A percentile compares a stretch with the other conserved stretches of the same genome.
These are phyloP conservation scores for Drosophila nr. medialis DNA, from an alignment of 2,888 invertebrate genomes.

Conservation along the genomic window DNA sequence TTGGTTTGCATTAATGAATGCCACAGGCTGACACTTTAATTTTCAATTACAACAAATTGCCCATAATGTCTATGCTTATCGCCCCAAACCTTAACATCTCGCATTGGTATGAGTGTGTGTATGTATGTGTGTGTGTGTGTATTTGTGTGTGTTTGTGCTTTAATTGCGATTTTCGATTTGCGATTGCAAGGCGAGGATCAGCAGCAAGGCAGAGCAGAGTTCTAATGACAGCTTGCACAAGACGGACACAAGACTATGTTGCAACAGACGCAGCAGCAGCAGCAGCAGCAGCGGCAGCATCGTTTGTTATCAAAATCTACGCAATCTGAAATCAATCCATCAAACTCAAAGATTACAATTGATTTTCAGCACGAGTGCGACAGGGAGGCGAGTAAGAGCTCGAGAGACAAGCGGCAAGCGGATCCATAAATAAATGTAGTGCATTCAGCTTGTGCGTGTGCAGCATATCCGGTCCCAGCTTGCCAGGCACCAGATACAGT, in stretches of 20 bases:
- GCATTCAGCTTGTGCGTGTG: slow-evolving; percentile 68
- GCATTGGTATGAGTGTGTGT: background rate
- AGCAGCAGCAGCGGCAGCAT: slow-evolving; percentile 5
- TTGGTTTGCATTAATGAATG: slow-evolving; percentile 68
- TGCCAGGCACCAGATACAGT: slow-evolving; percentile 11
- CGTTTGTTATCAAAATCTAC: slow-evolving; percentile 68
- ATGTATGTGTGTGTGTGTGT: background rate
- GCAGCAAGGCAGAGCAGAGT: slow-evolving; percentile 21
- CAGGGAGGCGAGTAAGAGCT: slow-evolving; percentile 3
- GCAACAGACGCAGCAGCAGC: background rate
- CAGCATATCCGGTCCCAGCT: slow-evolving; percentile 73
- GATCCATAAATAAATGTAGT: slow-evolving; percentile 83
- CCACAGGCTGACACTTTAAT: slow-evolving; percentile 81
- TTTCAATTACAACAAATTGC: slow-evolving; percentile 81
- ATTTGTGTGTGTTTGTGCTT: slow-evolving; percentile 42
- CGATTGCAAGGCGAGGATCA: slow-evolving; percentile 22
- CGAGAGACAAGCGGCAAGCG: slow-evolving; percentile 56
- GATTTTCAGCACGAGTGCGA: slow-evolving; percentile 54
- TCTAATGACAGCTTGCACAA: slow-evolving; percentile 74
- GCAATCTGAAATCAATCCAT: slow-evolving; percentile 81
- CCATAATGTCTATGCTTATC: slow-evolving; percentile 81
- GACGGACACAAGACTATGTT: background rate
- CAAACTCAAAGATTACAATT: slow-evolving; percentile 77
- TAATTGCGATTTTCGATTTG: slow-evolving; percentile 58
- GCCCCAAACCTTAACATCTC: slow-evolving; percentile 56